Evolutionary conservation across 2,797 vertebrate species (phyloP), one percentile per base, ranked within the genome.

Genomic region (Leontocebus nigricollis): DNA sequence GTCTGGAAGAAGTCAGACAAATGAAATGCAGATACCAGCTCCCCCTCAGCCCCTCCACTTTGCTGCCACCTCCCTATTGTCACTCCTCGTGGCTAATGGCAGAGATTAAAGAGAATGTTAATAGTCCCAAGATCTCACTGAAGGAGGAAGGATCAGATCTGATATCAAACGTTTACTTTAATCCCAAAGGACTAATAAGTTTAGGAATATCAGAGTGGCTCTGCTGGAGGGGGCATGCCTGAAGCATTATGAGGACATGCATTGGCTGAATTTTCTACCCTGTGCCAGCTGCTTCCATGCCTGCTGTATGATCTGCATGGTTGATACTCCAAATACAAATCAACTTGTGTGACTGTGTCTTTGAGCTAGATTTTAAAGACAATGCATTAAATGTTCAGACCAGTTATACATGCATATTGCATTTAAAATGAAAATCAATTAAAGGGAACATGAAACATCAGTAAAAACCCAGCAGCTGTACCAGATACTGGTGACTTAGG

Each of bases 301-400:
- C 95, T 96, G 75, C 85, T 93, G 44, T 5, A 0, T 86, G 83
- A 50, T 95, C 44, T 79, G 85, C 0, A 55, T 30, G 55, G 80
- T 84, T 67, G 41, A 83, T 91, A 24, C 36, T 41, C 76, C 70
- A 76, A 95, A 88, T 80, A 76, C 87, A 94, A 91, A 79, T 88
- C 93, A 52, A 26, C 52, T 93, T 77, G 30, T 5, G 0, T 84
- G 86, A 48, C 79, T 50, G 0, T 14, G 39, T 27, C 20, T 94
- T 67, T 48, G 48, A 88, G 61, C 50, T 80, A 26, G 80, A 73
- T 48, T 89, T 73, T 52, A 92, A 81, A 86, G 67, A 82, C 59
- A 27, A 0, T 27, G 44, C 70, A 59, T 76, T 86, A 44, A 13
- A 84, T 91, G 75, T 75, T 94, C 84, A 85, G 72, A 36, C 27